Percentiles rank a stretch among this genome's conserved stretches.
Conservation (phyloP, 2,797 vertebrate genomes). For the Tympanoctomys barrerae region DNA sequence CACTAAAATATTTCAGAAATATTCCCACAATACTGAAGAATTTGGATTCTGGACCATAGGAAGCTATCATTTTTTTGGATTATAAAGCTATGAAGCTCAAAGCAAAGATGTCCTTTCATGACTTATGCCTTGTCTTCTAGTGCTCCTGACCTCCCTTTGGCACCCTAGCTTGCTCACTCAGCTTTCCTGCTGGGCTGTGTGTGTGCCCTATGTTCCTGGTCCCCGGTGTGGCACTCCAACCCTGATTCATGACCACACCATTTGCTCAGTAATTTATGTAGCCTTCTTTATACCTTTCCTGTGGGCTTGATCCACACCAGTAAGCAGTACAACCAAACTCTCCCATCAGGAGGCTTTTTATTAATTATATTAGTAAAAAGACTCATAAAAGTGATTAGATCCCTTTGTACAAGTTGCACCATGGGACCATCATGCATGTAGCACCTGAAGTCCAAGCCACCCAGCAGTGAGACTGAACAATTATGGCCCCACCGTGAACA, state of each 20-base stretch:
- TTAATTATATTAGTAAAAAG: not conserved
- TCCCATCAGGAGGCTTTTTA: not conserved
- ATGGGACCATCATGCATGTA: not conserved
- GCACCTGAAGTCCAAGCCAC: not conserved
- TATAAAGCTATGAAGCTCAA: not conserved
- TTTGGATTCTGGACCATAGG: not conserved
- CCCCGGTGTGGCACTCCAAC: not conserved
- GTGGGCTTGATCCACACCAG: not conserved
- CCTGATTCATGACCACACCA: not conserved
- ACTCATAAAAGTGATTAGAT: not conserved
- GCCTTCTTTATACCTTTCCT: not conserved
- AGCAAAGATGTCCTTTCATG: not conserved
- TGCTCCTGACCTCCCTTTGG: not conserved
- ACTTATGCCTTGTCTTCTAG: not conserved
- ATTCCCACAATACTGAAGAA: not conserved
- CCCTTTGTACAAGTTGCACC: not conserved
- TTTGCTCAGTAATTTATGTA: not conserved
- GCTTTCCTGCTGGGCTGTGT: not conserved
- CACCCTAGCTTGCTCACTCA: not conserved
- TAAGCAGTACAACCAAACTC: not conserved
- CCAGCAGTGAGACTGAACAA: not conserved
- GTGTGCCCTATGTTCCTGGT: not conserved
- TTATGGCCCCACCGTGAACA: not conserved
- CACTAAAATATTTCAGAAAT: constrained; percentile 15
- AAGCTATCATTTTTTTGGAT: not conserved